Evolutionary conservation across 2,113 vertebrate genomes (phyloP).

Genomic region (Ceratotherium simum): DNA sequence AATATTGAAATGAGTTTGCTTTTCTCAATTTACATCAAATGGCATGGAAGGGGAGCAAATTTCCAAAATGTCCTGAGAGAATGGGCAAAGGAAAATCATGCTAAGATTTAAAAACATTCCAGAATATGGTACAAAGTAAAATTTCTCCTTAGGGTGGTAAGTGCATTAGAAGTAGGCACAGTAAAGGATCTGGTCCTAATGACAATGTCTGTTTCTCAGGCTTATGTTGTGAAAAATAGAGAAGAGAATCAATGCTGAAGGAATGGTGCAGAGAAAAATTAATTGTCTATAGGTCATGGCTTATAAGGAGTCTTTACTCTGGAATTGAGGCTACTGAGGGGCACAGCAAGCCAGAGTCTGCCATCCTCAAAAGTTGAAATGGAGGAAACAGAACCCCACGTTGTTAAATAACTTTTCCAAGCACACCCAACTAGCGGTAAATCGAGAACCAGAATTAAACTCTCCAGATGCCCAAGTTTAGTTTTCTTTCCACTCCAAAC

Average conservation of each 20-base stretch:
- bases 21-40: conserved; percentile 30
- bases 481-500: conserved; percentile 14
- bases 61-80: not conserved
- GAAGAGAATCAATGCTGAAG: not conserved
- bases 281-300: not conserved
- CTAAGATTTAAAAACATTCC: not conserved
- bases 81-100: not conserved
- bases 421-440: not conserved
- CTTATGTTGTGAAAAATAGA: not conserved
- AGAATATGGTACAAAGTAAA: not conserved
- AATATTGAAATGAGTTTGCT: conserved; percentile 24
- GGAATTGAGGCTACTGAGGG: not conserved
- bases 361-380: not conserved
- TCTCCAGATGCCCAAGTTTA: conserved; percentile 3
- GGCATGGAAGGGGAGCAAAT: not conserved
- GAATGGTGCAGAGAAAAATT: not conserved
- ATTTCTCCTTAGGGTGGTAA: not conserved
- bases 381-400: not conserved
- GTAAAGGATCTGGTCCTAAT: not conserved
- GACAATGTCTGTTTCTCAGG: not conserved
- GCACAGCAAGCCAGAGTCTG: not conserved
- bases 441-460: not conserved
- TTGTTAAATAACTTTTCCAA: not conserved
- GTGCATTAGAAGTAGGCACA: not conserved
- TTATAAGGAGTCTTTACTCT: not conserved